Conservation (phyloP, 2,113 vertebrate species). For the rat (Rattus norvegicus) region GRCr8 NC_086022.1:135362001-135362500, state of each 20-base stretch:
- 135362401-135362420: neutral
- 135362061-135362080: neutral
- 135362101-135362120: neutral
- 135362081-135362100: neutral
- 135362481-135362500: neutral
- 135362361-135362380: neutral
- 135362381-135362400: neutral
- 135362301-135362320: neutral
- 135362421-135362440: neutral
- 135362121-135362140: neutral
- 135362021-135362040: too few relatives aligned
- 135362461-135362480: neutral
- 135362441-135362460: neutral
- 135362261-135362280: neutral
- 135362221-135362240: neutral
- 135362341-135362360: neutral
- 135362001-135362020: neutral
- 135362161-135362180: neutral
- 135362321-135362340: too few relatives aligned
- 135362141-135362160: neutral
- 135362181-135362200: neutral
- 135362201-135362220: neutral
- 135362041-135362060: neutral
- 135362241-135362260: too few relatives aligned
- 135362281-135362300: neutral